Evolutionary conservation across 2,113 vertebrate genomes (phyloP).

Genomic region (Haplotaxodon microlepis): DNA sequence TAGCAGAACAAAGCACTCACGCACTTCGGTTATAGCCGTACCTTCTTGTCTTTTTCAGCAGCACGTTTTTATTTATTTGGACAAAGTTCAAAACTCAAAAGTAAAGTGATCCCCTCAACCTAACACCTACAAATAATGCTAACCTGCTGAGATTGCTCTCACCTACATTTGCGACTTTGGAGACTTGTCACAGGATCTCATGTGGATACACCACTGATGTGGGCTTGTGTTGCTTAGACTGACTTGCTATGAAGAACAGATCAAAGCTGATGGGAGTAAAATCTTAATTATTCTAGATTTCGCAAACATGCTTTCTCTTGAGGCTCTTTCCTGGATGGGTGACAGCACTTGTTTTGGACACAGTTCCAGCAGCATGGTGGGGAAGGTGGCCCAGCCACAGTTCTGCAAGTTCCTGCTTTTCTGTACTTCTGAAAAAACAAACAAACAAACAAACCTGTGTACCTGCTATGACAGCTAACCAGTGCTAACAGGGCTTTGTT

Average conservation of each 20-base stretch:
- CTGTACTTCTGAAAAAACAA: not conserved
- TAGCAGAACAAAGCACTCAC: not conserved
- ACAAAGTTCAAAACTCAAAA: not conserved
- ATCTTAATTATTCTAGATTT: not conserved
- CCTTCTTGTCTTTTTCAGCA: not conserved
- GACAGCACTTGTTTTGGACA: constrained; percentile 27
- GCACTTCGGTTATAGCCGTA: not conserved
- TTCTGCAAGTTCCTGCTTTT: not conserved
- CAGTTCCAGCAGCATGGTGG: not conserved
- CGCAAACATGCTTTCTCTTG: not conserved
- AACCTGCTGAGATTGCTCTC: constrained; percentile 5
- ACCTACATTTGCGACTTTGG: not conserved
- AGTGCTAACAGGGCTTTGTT: not conserved
- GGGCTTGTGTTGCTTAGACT: not conserved
- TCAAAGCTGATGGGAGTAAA: not conserved
- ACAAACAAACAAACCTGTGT: not conserved
- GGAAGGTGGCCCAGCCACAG: not conserved
- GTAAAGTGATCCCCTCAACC: not conserved
- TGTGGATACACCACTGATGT: not conserved
- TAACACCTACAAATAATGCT: not conserved
- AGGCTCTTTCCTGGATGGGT: not conserved
- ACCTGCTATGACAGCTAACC: constrained; percentile 11
- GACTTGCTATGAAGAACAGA: not conserved
- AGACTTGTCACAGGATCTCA: not conserved
- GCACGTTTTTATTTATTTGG: not conserved